Conservation (phyloP, 2,113 vertebrate species). For the Oreocharis arfaki region DNA sequence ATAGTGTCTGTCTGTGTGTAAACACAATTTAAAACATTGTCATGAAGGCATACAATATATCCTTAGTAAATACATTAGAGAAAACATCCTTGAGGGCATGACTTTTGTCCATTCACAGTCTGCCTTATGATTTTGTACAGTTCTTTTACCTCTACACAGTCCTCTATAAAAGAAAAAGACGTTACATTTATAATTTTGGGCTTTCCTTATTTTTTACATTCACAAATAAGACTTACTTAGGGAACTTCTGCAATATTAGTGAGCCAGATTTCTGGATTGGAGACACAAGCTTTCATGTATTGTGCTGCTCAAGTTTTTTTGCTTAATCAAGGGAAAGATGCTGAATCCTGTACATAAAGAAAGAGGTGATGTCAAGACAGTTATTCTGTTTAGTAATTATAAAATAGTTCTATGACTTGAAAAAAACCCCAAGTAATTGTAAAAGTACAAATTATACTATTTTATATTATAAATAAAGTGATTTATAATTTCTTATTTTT, state of each 20-base stretch:
- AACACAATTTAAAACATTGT: neutral
- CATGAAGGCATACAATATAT: neutral
- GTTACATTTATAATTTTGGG: neutral
- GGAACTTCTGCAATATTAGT: neutral
- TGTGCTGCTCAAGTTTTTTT: neutral
- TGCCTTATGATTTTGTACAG: neutral
- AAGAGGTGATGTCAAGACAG: neutral
- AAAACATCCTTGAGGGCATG: neutral
- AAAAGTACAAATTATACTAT: neutral
- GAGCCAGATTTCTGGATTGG: neutral
- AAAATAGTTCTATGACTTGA: neutral
- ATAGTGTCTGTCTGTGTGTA: neutral
- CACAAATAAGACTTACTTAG: neutral
- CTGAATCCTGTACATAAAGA: neutral
- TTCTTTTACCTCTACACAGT: neutral
- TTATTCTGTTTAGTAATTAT: neutral
- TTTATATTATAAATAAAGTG: neutral
- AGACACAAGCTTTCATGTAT: neutral
- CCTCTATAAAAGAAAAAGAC: neutral
- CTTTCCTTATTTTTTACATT: neutral
- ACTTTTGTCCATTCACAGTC: neutral
- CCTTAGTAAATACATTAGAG: neutral
- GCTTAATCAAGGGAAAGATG: neutral
- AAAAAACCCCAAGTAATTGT: neutral
- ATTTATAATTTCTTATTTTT: neutral